Evolutionary conservation across 2,888 invertebrate genomes (phyloP).

Genomic region (Oxytorus armatus): DNA sequence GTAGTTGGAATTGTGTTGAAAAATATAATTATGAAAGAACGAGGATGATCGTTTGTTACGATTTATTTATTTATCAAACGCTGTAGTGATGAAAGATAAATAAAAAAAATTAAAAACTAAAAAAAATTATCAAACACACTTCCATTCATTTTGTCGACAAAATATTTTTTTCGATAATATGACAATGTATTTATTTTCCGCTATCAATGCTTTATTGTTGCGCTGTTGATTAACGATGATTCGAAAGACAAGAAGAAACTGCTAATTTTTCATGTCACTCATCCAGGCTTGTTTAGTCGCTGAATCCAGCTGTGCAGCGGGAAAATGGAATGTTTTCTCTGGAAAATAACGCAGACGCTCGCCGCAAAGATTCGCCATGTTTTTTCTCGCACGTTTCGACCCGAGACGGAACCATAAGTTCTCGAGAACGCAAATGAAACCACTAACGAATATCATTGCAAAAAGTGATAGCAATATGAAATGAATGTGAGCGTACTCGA

Average conservation of each 20-base stretch:
- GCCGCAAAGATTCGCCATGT: background rate
- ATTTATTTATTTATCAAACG: background rate
- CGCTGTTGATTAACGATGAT: background rate
- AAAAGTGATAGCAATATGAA: slow-evolving; percentile 66
- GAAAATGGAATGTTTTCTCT: slow-evolving; percentile 14
- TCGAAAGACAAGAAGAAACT: background rate
- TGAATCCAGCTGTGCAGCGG: slow-evolving; percentile 21
- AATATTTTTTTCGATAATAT: no score
- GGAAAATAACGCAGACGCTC: slow-evolving; percentile 13
- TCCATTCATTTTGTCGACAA: no score
- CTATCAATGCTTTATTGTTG: background rate
- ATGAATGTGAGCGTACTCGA: slow-evolving; percentile 75
- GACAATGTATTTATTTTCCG: background rate
- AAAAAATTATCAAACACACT: background rate
- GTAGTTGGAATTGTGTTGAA: slow-evolving; percentile 51
- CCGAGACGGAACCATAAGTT: slow-evolving; percentile 69
- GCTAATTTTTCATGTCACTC: slow-evolving; percentile 5
- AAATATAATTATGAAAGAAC: slow-evolving; percentile 51
- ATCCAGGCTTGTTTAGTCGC: slow-evolving; percentile 24
- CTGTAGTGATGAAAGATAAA: no score
- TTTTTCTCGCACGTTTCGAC: slow-evolving; percentile 1
- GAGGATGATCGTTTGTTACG: background rate
- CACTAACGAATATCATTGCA: slow-evolving; percentile 69
- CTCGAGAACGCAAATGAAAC: slow-evolving; percentile 75
- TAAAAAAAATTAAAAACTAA: no score